Evolutionary conservation across 1,140 invertebrate genomes (phyloP).

Genomic region (Melanaphis sacchari): DNA sequence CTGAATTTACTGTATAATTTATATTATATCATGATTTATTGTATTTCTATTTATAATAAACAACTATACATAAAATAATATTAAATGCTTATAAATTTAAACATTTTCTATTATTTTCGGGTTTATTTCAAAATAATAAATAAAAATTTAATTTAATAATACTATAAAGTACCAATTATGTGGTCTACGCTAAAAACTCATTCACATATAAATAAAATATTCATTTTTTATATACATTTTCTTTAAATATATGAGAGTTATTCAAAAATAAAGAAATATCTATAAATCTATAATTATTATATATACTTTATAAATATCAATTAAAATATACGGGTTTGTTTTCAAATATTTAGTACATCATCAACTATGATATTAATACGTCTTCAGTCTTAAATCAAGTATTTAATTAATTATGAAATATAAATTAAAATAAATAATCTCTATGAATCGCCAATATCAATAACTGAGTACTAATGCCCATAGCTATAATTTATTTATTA

Average conservation of each 20-base stretch:
- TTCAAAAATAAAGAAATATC: neutral
- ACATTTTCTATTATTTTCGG: neutral
- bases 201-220: neutral
- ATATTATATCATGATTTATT: neutral
- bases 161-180: neutral
- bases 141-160: neutral
- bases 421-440: neutral
- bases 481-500: no score
- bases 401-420: neutral
- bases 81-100: neutral
- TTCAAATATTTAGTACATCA: neutral
- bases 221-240: no score
- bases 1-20: neutral
- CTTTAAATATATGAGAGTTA: neutral
- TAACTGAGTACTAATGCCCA: no score
- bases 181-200: neutral
- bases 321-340: neutral
- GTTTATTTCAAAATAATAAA: neutral
- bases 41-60: neutral
- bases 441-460: neutral
- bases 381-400: neutral
- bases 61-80: no score
- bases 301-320: neutral
- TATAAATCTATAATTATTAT: neutral
- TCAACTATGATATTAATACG: neutral